Evolutionary conservation across 2,113 vertebrate genomes (phyloP), one percentile per base, ranked within the genome.

Genomic region (Trachemys scripta): DNA sequence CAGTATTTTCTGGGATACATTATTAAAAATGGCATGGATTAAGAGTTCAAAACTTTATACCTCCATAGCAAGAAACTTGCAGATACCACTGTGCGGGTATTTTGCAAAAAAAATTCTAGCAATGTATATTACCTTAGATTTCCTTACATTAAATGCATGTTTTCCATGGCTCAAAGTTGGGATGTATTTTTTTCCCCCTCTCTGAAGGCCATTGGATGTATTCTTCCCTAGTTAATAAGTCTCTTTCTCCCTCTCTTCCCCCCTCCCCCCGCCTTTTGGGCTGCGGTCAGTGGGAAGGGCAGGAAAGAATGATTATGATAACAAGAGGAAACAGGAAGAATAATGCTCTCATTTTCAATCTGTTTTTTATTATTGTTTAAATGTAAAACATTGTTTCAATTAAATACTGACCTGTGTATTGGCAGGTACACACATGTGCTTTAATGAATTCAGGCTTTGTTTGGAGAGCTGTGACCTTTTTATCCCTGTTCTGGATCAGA

Each of bases 251-350:
- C 3, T 19, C 51, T 22, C 20, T 42, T 42, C 42, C 42, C 42
- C 20, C 20, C 6, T 3, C 49, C 49, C 49, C 20, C 8, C 50
- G 57, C 53, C 57, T 59, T 90, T 87, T 85, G 90, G 88, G 94
- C 92, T 85, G 95, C 83, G 95, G 96, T 98, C 96, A 98, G 17
- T 88, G 82, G 88, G 82, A 97, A 96, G 93, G 89, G 92, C 96
- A 96, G 97, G 95, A 97, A 97, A 96, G 97, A 97, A 95, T 91
- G 96, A 96, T 97, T 96, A 96, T 90, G 95, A 95, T 98, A 98
- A 98, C 93, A 95, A 95, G 93, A 98, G 97, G 97, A 98, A 98
- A 97, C 98, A 97, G 97, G 96, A 98, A 98, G 97, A 97, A 94
- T 97, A 92, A 93, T 96, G 95, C 96, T 97, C 97, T 94, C 96